Percentiles rank a stretch among this genome's conserved stretches.
These are phyloP conservation scores for Amblyjoppa fuscipennis DNA, from an alignment of 2,888 invertebrate genomes.

Conservation along the genomic window DNA sequence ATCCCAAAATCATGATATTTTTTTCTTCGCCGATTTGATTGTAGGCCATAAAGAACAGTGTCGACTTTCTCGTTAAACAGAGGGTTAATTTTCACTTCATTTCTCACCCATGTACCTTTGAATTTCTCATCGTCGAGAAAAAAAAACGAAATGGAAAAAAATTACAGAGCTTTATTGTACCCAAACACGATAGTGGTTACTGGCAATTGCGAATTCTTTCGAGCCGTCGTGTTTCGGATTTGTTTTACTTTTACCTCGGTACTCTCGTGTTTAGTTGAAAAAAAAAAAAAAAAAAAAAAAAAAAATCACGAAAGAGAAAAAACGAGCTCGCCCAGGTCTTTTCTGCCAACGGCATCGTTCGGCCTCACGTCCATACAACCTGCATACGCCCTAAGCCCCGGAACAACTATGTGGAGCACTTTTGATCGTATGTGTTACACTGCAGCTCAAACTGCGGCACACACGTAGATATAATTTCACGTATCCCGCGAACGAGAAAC, in stretches of 20 bases:
- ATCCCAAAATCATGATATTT: background rate
- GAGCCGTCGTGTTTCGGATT: conserved; percentile 46
- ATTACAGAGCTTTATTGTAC: conserved; percentile 21
- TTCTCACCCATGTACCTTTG: background rate
- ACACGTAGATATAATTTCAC: conserved; percentile 60
- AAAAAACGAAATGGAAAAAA: background rate
- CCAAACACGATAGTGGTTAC: conserved; percentile 12
- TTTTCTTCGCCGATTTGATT: background rate
- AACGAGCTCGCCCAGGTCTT: conserved; percentile 37
- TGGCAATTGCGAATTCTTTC: conserved; percentile 42
- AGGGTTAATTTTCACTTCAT: conserved; percentile 13
- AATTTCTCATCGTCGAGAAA: conserved; percentile 10
- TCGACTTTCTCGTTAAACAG: background rate
- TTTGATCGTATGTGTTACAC: conserved; percentile 41
- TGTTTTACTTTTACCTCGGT: conserved; percentile 51
- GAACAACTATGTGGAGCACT: conserved; percentile 14
- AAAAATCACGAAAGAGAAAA: conserved; percentile 26
- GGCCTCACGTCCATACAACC: conserved; percentile 53
- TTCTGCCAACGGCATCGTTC: conserved; percentile 50
- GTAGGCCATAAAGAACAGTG: background rate
- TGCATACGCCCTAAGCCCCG: background rate
- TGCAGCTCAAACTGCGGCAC: conserved; percentile 14
- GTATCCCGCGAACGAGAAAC: conserved; percentile 32
- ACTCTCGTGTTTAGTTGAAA: conserved; percentile 27
- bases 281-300: conserved; percentile 3